A percentile compares a stretch with the other conserved stretches of the same genome.
Evolutionary conservation across 2,888 invertebrate species (phyloP).

Genomic region (Troglohyphantes excavatus): DNA sequence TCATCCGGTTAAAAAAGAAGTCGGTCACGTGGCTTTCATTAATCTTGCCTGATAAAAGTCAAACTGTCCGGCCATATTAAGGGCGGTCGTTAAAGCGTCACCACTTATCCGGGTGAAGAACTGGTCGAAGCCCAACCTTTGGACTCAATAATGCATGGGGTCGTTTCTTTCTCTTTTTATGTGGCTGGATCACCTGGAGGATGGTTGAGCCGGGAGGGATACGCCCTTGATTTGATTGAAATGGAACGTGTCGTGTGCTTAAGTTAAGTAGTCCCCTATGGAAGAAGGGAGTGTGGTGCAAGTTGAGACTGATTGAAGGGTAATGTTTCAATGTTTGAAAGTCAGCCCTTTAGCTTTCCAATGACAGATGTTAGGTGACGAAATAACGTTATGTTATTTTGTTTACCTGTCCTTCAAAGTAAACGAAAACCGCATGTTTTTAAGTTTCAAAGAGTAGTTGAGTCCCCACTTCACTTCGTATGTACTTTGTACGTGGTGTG

Average conservation of each 20-base stretch:
- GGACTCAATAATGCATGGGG: background rate
- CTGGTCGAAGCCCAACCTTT: background rate
- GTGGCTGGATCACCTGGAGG: background rate
- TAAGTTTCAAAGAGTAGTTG: too few relatives aligned
- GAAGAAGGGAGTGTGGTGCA: background rate
- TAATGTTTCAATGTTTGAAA: too few relatives aligned
- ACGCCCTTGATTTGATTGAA: background rate
- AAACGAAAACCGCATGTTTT: too few relatives aligned
- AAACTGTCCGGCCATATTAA: background rate
- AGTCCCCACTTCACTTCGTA: too few relatives aligned
- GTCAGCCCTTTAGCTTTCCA: too few relatives aligned
- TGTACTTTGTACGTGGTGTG: too few relatives aligned
- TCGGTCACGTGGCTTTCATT: background rate
- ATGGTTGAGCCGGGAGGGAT: background rate
- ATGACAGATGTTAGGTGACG: too few relatives aligned
- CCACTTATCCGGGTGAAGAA: background rate
- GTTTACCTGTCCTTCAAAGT: too few relatives aligned
- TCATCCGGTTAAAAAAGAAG: background rate
- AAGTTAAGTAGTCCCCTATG: background rate
- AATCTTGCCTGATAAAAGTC: conserved; percentile 8
- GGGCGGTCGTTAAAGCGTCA: background rate
- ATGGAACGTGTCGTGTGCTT: background rate
- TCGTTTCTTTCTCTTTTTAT: background rate
- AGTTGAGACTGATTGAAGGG: background rate
- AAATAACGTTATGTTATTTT: too few relatives aligned